Base-by-base conservation (phyloP, 2,797 vertebrate genomes). In the Cirrhinus molitorella region DNA sequence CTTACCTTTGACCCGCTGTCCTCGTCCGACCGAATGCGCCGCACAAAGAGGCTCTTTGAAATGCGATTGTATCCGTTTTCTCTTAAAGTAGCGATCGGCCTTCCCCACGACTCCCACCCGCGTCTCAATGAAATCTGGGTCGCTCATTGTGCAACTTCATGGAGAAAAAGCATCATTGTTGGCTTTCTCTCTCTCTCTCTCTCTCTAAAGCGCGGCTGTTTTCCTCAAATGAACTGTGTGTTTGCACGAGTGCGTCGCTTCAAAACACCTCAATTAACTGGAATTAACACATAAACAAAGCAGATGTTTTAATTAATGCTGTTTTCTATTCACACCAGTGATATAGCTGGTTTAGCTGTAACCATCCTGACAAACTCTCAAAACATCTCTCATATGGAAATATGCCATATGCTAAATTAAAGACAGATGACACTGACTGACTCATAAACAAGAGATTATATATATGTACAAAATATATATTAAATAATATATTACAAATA, bases 101-200 rank as follows among this genome's bases (percentile, higher is more conserved):
- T 23, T 57, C 40, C 72, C 31, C 63, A 47, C 75, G 47, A 45
- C 79, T 71, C 70, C 66, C 40, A 81, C 88, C 85, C 85, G 65
- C 75, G 76, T 86, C 87, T 87, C 86, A 89, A 88, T 86, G 87
- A 89, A 89, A 92, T 89, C 84, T 90, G 87, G 86, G 84, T 82
- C 75, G 51, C 80, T 74, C 79, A 89, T 89, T 91, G 89, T 92
- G 86, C 9, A 85, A 88, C 45, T 82, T 57, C 85, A 83, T 86
- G 86, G 90, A 92, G 88, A 92, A 91, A 90, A 77, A 80, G 75
- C 76, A 63, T 55, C 67, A 89, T 91, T 91, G 90, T 91, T 88
- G 75, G 57, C 82, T 61, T 17, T 45, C 55, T 55, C 63, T 68
- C 23, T 28, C 31, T 37, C 9, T 25, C 63, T 37, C 53, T 80